These are phyloP conservation scores for Biston betularia DNA, from an alignment of 2,888 invertebrate species.

Conservation along the genomic window DNA sequence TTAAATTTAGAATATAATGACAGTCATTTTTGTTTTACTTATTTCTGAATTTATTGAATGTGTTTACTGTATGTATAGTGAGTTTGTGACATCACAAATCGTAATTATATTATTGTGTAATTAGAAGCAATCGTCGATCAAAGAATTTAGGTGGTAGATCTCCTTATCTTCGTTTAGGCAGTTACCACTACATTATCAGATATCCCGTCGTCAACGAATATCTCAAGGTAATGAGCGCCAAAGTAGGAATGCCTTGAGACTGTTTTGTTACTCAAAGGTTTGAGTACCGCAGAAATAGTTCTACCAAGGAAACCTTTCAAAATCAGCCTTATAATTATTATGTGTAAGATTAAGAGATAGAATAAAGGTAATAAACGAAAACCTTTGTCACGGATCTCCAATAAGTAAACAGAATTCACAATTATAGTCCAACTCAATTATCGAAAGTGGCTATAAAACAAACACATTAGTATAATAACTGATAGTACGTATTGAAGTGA, in stretches of 20 bases:
- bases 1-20: background rate
- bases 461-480: background rate
- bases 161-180: too few species aligned
- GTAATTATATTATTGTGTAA: background rate
- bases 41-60: background rate
- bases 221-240: too few species aligned
- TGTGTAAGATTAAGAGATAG: constrained; percentile 1
- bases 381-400: constrained; percentile 3
- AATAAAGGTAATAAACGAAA: background rate
- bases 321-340: background rate
- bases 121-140: too few species aligned
- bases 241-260: too few species aligned
- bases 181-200: too few species aligned
- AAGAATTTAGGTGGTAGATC: too few species aligned
- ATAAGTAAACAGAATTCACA: background rate
- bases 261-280: too few species aligned
- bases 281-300: too few species aligned
- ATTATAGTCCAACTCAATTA: background rate
- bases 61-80: background rate
- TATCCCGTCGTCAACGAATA: too few species aligned
- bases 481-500: too few species aligned
- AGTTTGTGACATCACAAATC: background rate
- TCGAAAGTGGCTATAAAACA: background rate
- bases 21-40: background rate
- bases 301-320: too few species aligned